These are phyloP conservation scores for Polypterus senegalus DNA, from an alignment of 2,113 vertebrate species.

Conservation along the genomic window DNA sequence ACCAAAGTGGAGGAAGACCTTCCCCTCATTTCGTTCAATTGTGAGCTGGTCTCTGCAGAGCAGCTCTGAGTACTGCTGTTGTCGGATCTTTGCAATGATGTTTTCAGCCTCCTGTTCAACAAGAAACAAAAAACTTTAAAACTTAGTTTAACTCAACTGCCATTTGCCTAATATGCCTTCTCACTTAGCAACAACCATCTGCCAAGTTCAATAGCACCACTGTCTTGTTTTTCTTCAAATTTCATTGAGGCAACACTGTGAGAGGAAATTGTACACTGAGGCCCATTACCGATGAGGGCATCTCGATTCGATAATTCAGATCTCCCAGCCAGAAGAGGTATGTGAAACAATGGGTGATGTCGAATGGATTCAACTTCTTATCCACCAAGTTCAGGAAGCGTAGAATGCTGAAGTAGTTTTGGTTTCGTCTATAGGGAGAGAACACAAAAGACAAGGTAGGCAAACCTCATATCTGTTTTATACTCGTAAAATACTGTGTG, in stretches of 20 bases:
- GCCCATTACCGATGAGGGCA: constrained; percentile 58
- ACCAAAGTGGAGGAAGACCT: constrained; percentile 86
- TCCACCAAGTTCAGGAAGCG: constrained; percentile 84
- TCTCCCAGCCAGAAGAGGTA: constrained; percentile 97
- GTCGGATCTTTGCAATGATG: constrained; percentile 86
- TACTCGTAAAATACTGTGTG: too few species aligned
- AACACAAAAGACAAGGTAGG: constrained; percentile 22
- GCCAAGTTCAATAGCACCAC: too few species aligned
- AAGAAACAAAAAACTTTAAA: constrained; percentile 13
- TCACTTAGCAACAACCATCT: too few species aligned
- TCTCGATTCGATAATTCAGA: constrained; percentile 82
- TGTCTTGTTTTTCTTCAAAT: too few species aligned
- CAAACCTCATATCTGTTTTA: too few species aligned
- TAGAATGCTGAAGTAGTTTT: constrained; percentile 85
- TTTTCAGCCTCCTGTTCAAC: constrained; percentile 80
- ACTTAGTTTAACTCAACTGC: background rate
- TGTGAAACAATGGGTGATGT: constrained; percentile 86
- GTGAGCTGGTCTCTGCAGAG: constrained; percentile 77
- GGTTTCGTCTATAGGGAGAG: constrained; percentile 68
- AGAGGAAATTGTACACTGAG: too few species aligned
- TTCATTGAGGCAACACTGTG: too few species aligned
- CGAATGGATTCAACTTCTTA: constrained; percentile 85
- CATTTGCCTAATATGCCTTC: too few species aligned
- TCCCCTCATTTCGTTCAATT: constrained; percentile 63
- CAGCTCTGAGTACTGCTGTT: constrained; percentile 83